phyloP scores from a whole-genome alignment of 2,797 vertebrate species.

The Phylloscopus collybita region DNA sequence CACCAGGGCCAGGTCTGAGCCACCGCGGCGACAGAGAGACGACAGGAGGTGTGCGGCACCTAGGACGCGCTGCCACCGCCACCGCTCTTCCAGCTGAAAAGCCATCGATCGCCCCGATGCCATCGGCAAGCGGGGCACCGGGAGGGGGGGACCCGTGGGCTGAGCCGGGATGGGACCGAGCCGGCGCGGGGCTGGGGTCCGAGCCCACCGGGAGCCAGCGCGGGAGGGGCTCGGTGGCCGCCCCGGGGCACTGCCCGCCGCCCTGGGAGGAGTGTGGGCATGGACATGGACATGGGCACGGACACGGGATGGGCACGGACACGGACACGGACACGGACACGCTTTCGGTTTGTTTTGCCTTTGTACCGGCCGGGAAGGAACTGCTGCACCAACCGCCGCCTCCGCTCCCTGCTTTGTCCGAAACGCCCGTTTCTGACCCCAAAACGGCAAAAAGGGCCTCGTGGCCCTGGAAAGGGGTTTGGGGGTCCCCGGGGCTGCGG shows the following conservation, averaged over 20 bases:
- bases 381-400: conserved; percentile 58
- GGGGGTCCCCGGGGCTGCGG: background rate
- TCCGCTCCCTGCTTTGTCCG: conserved; percentile 33
- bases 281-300: background rate
- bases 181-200: background rate
- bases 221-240: background rate
- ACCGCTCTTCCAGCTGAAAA: conserved; percentile 28
- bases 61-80: background rate
- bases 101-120: background rate
- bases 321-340: background rate
- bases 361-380: conserved; percentile 67
- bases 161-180: background rate
- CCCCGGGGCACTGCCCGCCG: background rate
- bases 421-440: background rate
- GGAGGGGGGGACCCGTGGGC: background rate
- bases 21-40: background rate
- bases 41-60: background rate
- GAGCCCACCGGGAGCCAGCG: background rate
- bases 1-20: background rate
- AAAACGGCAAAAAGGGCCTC: background rate
- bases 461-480: background rate
- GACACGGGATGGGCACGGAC: background rate
- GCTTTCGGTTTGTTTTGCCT: conserved; percentile 63
- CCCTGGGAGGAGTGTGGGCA: background rate
- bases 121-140: background rate